Conservation (phyloP, 2,113 vertebrate species). For the Phocoena sinus region DNA sequence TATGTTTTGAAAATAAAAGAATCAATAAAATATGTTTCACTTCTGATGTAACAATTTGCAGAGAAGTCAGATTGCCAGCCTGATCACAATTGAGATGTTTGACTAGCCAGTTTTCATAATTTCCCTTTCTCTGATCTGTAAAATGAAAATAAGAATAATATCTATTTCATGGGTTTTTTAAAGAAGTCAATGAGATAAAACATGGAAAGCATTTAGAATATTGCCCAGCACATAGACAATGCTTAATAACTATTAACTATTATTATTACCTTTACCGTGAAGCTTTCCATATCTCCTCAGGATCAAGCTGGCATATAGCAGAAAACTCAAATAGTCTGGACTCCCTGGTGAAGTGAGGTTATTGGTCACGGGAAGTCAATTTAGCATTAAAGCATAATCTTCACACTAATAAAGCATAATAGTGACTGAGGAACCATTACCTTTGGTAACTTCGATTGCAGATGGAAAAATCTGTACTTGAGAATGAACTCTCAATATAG, state of each 20-base stretch:
- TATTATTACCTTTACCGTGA: not conserved
- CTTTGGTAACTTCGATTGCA: not conserved
- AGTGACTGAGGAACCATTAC: not conserved
- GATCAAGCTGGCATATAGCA: not conserved
- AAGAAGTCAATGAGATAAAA: not conserved
- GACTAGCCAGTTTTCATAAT: not conserved
- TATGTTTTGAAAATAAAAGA: not conserved
- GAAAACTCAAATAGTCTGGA: not conserved
- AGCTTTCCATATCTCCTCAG: not conserved
- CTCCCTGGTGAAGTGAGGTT: not conserved
- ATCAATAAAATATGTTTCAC: not conserved
- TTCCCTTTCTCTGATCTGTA: not conserved
- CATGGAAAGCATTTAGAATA: not conserved
- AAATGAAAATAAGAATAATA: not conserved
- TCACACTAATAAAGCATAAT: not conserved
- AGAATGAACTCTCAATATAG: not conserved
- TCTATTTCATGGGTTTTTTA: not conserved
- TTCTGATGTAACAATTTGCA: not conserved
- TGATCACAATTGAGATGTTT: not conserved
- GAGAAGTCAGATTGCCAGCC: not conserved
- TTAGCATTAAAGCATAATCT: not conserved
- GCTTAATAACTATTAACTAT: not conserved
- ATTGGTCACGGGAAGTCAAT: not conserved
- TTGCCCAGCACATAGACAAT: not conserved
- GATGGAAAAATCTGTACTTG: not conserved